phyloP scores from a whole-genome alignment of 2,888 invertebrate species.

The Hylaea fasciaria region DNA sequence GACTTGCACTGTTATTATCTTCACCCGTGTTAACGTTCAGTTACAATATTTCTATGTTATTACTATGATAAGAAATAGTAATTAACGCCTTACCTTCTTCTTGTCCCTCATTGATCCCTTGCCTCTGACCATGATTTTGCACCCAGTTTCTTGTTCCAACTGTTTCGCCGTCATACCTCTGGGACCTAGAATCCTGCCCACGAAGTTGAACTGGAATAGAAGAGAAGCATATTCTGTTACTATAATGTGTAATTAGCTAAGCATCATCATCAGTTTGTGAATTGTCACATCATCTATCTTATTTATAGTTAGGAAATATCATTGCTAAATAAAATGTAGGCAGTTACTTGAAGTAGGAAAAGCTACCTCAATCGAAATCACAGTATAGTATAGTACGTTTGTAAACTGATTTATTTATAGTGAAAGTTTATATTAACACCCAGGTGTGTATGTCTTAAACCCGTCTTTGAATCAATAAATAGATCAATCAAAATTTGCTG shows the following conservation, averaged over 20 bases:
- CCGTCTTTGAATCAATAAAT: no score
- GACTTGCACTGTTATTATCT: no score
- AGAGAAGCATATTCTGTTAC: conserved; percentile 47
- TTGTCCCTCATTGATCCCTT: conserved; percentile 99
- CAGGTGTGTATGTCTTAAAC: no score
- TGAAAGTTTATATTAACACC: no score
- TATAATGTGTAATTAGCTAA: background rate
- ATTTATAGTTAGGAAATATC: no score
- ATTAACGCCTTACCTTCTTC: conserved; percentile 93
- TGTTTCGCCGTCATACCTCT: conserved; percentile 99
- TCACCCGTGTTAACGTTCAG: no score
- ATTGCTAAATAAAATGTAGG: no score
- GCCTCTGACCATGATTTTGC: conserved; percentile 99
- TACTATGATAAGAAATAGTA: background rate
- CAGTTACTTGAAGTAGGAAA: no score
- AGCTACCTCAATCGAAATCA: no score
- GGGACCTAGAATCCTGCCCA: conserved; percentile 99
- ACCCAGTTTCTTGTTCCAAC: conserved; percentile 99
- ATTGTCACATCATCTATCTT: no score
- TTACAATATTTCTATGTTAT: background rate
- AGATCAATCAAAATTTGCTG: background rate
- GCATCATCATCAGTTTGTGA: background rate
- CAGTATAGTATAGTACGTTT: no score
- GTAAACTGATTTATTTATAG: no score
- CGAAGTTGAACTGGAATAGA: conserved; percentile 98